Base-by-base conservation (phyloP, 1,140 invertebrate species). In the Drosophila repletoides region DNA sequence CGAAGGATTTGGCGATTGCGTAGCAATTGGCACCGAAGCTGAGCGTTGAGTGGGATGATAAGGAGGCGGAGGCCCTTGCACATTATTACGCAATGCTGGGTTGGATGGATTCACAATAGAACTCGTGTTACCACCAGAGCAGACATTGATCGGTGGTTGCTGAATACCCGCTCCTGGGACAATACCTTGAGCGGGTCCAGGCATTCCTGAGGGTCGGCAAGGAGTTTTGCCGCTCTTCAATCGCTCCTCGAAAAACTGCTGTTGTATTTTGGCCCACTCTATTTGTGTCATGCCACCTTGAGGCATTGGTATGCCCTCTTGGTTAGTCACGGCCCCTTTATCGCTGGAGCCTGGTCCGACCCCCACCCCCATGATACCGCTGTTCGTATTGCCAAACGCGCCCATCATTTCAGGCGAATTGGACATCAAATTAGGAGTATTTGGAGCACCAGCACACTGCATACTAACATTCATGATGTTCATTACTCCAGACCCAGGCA, bases 211-310 rank as follows among this genome's bases (percentile, higher is more conserved):
- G 10, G 55, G 34, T 31, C 63, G 55, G 4, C 28, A 33, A 6
- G 9, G 3, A 3, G 43, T 10, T 61, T 90, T 88, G 4, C 68
- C 76, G 2, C 58, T 60, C 43, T 88, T 88, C n/a, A 92, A 92
- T 66, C 92, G 91, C 51, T 93, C 95, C 71, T 96, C 95, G 81
- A 95, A 94, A 91, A 96, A 96, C 83, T 95, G 94, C 80, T 95
- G 93, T 80, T 97, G 96, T 43, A 98, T 91, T 90, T 97, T 97
- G 69, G 96, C 94, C 97, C 97, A 98, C 88, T 97, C 95, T 90
- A 95, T 93, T 90, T 93, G 95, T 34, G 91, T 91, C 2, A 91
- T 88, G 0, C 91, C 90, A 2, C 61, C 72, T 36, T 89, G 89
- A 21, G 77, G 90, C 86, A 91, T 0, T 7, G 31, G 9, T 14